A percentile compares a stretch with the other conserved stretches of the same genome.
These are phyloP conservation scores for Sula dactylatra DNA, from an alignment of 2,113 vertebrate genomes.

Conservation along the genomic window DNA sequence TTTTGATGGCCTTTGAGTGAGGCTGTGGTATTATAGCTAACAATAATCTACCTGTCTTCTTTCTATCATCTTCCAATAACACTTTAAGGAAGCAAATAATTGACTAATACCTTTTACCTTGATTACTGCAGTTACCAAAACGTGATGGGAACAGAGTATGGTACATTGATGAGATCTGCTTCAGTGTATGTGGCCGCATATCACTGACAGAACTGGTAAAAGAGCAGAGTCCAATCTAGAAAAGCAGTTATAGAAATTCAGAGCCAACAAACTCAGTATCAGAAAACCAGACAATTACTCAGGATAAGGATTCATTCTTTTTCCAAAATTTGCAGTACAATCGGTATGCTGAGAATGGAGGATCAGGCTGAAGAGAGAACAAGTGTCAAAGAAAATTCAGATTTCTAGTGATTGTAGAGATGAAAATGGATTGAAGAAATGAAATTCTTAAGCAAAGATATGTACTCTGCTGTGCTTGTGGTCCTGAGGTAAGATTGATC, in stretches of 20 bases:
- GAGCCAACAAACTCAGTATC: background rate
- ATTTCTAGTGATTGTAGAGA: background rate
- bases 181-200: background rate
- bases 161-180: background rate
- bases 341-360: background rate
- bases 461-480: rapidly evolving
- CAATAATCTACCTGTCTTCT: background rate
- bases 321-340: background rate
- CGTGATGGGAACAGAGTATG: background rate
- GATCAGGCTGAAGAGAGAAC: background rate
- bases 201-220: background rate
- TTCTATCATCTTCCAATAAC: background rate
- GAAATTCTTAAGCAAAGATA: background rate
- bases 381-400: background rate
- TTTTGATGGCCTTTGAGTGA: constrained; percentile 1
- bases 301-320: background rate
- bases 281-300: background rate
- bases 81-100: constrained; percentile 13
- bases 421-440: background rate
- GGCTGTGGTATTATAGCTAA: background rate
- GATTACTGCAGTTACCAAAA: background rate
- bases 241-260: background rate
- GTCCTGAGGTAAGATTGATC: background rate
- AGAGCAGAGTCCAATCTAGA: background rate
- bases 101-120: background rate